Evolutionary conservation across 1,140 invertebrate genomes (phyloP).

Genomic region (Macrosteles quadrilineatus): DNA sequence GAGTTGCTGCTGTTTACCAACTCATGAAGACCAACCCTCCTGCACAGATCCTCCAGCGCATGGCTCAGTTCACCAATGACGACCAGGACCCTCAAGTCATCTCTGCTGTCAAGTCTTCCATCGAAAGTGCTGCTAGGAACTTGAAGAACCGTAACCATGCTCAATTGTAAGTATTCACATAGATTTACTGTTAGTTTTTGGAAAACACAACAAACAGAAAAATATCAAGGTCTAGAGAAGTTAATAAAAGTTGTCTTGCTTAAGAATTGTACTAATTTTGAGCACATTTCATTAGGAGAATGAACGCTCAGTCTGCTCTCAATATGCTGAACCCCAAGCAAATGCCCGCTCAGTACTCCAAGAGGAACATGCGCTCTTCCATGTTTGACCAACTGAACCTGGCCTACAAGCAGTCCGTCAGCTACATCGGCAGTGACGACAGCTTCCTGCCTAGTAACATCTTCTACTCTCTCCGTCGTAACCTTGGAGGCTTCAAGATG

Average conservation of each 20-base stretch:
- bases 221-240: too few relatives aligned
- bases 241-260: too few relatives aligned
- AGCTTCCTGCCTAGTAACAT: constrained; percentile 54
- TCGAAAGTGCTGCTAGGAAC: constrained; percentile 54
- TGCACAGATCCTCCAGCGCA: constrained; percentile 62
- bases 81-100: constrained; percentile 63
- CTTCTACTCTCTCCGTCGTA: constrained; percentile 47
- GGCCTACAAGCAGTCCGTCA: constrained; percentile 48
- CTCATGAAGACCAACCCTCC: constrained; percentile 61
- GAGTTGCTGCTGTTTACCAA: constrained; percentile 62
- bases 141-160: constrained; percentile 16
- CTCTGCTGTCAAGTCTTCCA: constrained; percentile 59
- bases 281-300: too few relatives aligned
- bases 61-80: constrained; percentile 65
- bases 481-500: constrained; percentile 53
- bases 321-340: constrained; percentile 56
- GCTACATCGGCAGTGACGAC: constrained; percentile 59
- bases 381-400: constrained; percentile 52
- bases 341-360: constrained; percentile 57
- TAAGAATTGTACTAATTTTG: too few relatives aligned
- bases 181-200: too few relatives aligned
- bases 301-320: constrained; percentile 57
- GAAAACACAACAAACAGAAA: too few relatives aligned
- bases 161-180: background rate
- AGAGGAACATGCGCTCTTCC: constrained; percentile 49